Evolutionary conservation across 2,113 vertebrate genomes (phyloP).

Genomic region (Embiotoca jacksoni): DNA sequence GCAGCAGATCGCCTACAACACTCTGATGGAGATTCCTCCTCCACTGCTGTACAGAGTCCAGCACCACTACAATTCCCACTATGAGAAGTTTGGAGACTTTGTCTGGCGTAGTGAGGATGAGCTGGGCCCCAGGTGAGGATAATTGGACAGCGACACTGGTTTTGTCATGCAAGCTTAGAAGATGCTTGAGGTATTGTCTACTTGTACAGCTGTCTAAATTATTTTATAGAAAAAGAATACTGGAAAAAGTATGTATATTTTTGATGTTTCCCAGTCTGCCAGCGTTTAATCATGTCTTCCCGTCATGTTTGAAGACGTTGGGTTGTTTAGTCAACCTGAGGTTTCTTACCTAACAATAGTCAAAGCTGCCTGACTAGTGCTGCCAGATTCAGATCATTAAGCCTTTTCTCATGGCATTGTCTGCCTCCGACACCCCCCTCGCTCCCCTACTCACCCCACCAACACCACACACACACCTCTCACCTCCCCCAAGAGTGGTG

Average conservation of each 20-base stretch:
- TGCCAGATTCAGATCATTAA: conserved; percentile 43
- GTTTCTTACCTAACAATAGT: conserved; percentile 60
- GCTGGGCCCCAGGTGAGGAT: conserved; percentile 93
- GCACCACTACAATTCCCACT: conserved; percentile 98
- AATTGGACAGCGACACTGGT: not conserved
- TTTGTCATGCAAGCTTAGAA: not conserved
- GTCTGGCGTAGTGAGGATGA: conserved; percentile 98
- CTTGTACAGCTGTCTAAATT: conserved; percentile 5
- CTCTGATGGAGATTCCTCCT: conserved; percentile 93
- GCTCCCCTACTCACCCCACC: not conserved
- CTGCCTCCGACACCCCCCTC: not conserved
- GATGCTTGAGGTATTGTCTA: not conserved
- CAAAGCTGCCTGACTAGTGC: conserved; percentile 19
- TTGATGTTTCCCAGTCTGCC: conserved; percentile 19
- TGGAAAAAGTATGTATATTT: not conserved
- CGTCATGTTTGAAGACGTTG: conserved; percentile 42
- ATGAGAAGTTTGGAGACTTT: conserved; percentile 98
- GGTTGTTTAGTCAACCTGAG: conserved; percentile 44
- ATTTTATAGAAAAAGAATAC: not conserved
- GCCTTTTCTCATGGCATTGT: conserved; percentile 45
- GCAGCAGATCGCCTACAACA: conserved; percentile 98
- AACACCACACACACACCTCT: not conserved
- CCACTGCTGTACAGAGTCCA: conserved; percentile 95
- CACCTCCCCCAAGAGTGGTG: conserved; percentile 13
- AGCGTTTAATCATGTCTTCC: conserved; percentile 4